Conservation (phyloP, 2,888 invertebrate species). For the Nomada ferruginata region DNA sequence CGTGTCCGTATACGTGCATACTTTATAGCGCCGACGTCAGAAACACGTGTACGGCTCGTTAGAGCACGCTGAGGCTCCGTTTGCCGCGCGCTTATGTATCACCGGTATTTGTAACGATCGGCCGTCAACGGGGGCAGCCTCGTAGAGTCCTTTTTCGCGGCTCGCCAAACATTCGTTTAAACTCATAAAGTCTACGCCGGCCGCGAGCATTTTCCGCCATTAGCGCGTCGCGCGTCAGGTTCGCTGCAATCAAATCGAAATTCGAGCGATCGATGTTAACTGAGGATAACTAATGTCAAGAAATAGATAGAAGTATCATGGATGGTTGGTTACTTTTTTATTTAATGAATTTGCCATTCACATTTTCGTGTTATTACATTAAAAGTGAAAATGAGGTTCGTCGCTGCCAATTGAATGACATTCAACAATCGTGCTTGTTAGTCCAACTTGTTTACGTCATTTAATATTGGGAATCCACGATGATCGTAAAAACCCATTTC, state of each 20-base stretch:
- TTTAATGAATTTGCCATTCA: no score
- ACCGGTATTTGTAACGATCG: conserved; percentile 61
- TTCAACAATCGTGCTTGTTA: not conserved
- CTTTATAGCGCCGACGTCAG: conserved; percentile 75
- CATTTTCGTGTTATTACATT: no score
- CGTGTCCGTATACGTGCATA: conserved; percentile 57
- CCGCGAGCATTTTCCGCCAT: not conserved
- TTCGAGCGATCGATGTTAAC: conserved; percentile 2
- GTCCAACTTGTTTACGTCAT: conserved; percentile 4
- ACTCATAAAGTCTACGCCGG: conserved; percentile 17
- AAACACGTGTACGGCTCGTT: conserved; percentile 77
- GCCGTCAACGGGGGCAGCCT: conserved; percentile 25
- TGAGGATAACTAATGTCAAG: conserved; percentile 5
- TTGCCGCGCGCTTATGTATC: conserved; percentile 53
- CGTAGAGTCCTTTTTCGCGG: conserved; percentile 1
- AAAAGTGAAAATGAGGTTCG: not conserved
- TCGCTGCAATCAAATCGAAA: not conserved
- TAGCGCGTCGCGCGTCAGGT: conserved; percentile 3
- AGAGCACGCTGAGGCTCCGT: conserved; percentile 57
- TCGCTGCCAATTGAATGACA: not conserved
- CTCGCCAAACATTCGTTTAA: conserved; percentile 30
- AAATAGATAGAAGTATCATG: not conserved
- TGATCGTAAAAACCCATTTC: not conserved
- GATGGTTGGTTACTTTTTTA: no score
- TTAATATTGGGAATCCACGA: conserved; percentile 7